Base-by-base conservation (phyloP, 2,797 vertebrate genomes). In the Acipenser ruthenus region DNA sequence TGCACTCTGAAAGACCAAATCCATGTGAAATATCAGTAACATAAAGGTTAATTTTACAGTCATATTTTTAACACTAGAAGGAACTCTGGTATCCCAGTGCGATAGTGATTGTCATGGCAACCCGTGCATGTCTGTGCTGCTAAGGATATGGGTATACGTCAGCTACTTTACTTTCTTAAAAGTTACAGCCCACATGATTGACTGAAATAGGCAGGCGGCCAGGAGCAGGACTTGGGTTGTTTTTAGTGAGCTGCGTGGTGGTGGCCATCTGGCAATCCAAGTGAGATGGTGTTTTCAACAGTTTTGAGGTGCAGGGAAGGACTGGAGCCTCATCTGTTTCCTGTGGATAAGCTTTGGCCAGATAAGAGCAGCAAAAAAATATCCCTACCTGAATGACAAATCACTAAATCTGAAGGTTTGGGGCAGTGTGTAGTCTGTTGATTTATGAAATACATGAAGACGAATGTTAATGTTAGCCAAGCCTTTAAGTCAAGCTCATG, bases 321-420 rank as follows among this genome's bases (percentile, higher is more conserved):
- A 91, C 90, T 87, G 89, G 87, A 91, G 93, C 89, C 91, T 93
- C 93, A 93, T 96, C 95, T 98, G 96, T 97, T 98, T 98, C 95
- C 96, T 95, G 94, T 91, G 95, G 95, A 98, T 98, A 97, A 93
- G 93, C 87, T 84, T 87, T 90, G 86, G 90, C 81, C 84, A 85
- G 86, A 79, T 85, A 87, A 87, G 84, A 82, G 78, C 89, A 92
- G 87, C 81, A 83, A 92, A 92, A 92, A 83, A 84, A 82, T 83
- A 84, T 82, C 37, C 84, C 84, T 86, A 85, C 83, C 84, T 87
- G 84, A 85, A 87, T 82, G 81, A 83, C 84, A 86, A 80, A 88
- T 87, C 78, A 79, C 78, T 65, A 52, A 11, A 55, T 65, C 9
- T 65, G 51, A 50, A 18, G 13, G 56, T 6, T 7, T 65, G 6